Base-by-base conservation (phyloP, 2,113 vertebrate species). In the Protobothrops flavoviridis region DNA sequence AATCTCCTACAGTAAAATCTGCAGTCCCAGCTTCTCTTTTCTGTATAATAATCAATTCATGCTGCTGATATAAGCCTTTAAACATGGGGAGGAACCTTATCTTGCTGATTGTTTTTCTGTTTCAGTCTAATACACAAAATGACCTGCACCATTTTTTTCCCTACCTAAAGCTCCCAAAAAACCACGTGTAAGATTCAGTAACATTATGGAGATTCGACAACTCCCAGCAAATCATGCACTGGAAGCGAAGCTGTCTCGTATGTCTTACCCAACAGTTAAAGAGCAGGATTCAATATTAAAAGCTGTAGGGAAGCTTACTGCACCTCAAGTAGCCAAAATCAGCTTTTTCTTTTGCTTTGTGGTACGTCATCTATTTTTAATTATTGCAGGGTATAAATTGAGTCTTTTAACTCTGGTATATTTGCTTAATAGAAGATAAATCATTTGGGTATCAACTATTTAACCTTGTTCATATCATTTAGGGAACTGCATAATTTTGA, bases 271-370 rank as follows among this genome's bases (percentile, higher is more conserved):
- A 5, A 97, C 98, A 0, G 96, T 98, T 96, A 99, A 98, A 96
- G 98, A 99, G 91, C 98, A 99, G 15, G 99, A 99, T 92, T 98
- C 98, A 26, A 97, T 98, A 97, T 74, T 99, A 95, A 99, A 98
- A 96, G 98, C 98, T 9, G 98, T 98, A 92, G 99, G 98, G 94
- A 99, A 99, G 93, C 98, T 99, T 64, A 98, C 98, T 88, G 98
- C 99, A 94, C 98, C 98, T 64, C 99, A 99, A 96, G 99, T 99
- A 95, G 99, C 99, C 95, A 99, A 99, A 98, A 99, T 99, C 89
- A 99, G 99, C 97, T 99, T 99, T 97, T 99, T 99, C 96, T 99
- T 99, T 97, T 99, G 99, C 96, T 99, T 99, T 96, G 99, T 99
- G 98, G 99, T 99, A 96, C 26, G 96, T 97, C 91, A 85, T 85